A percentile compares a stretch with the other conserved stretches of the same genome.
Conservation (phyloP, 2,113 vertebrate genomes). For the Polypterus senegalus region DNA sequence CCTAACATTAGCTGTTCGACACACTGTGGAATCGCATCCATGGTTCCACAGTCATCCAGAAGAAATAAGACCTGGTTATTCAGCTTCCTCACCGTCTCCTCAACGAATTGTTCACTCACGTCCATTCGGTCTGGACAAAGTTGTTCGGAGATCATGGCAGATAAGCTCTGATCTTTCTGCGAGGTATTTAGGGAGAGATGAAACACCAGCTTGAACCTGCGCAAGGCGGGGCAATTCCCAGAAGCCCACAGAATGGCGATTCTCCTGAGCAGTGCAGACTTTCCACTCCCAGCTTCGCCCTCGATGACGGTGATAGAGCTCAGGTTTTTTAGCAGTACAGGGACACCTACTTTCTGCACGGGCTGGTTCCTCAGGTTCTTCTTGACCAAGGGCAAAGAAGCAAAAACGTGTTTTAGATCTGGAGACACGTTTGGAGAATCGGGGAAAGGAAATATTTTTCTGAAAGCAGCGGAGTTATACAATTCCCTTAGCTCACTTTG, state of each 20-base stretch:
- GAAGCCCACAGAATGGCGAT: constrained; percentile 36
- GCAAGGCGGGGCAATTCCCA: constrained; percentile 29
- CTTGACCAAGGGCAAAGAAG: constrained; percentile 22
- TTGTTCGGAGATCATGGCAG: constrained; percentile 21
- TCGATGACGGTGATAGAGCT: constrained; percentile 29
- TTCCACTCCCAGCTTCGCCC: constrained; percentile 35
- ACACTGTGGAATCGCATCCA: constrained; percentile 7
- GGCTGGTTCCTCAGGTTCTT: constrained; percentile 22
- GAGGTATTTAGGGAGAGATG: constrained; percentile 24
- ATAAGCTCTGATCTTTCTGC: constrained; percentile 18
- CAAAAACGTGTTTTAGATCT: constrained; percentile 19
- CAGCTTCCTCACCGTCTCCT: constrained; percentile 13
- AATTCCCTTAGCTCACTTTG: constrained; percentile 11
- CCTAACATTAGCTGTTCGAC: constrained; percentile 26
- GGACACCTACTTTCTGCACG: constrained; percentile 18
- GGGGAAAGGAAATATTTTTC: constrained; percentile 17
- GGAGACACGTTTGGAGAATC: constrained; percentile 7
- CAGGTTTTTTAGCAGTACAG: constrained; percentile 23
- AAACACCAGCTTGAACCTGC: constrained; percentile 37
- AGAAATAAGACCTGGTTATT: constrained; percentile 29
- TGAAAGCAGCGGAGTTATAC: constrained; percentile 22
- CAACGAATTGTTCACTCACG: constrained; percentile 22
- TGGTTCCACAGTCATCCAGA: constrained; percentile 27
- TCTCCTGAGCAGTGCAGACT: constrained; percentile 29
- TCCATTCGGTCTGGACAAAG: constrained; percentile 5